phyloP scores from a whole-genome alignment of 1,140 invertebrate genomes.

The Platorchestia sp. region DNA sequence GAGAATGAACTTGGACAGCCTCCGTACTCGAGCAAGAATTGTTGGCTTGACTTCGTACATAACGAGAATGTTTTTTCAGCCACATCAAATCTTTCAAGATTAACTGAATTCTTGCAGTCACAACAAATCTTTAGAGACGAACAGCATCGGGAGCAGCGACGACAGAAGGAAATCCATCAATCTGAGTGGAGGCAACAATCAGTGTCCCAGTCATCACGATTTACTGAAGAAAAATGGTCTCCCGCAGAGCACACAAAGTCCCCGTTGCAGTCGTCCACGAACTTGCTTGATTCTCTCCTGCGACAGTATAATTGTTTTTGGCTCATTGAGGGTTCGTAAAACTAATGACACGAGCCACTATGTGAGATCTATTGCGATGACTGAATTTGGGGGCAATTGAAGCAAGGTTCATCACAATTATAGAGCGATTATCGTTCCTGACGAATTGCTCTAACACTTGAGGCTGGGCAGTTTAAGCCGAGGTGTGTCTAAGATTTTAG shows the following conservation, averaged over 20 bases:
- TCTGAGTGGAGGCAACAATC: constrained; percentile 19
- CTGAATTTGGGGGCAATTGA: constrained; percentile 27
- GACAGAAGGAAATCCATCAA: constrained; percentile 47
- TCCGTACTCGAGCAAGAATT: not conserved
- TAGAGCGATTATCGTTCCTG: not conserved
- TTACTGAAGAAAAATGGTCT: constrained; percentile 40
- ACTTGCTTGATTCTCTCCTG: not conserved
- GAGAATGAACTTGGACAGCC: not conserved
- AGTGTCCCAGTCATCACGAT: constrained; percentile 53
- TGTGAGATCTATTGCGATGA: constrained; percentile 51
- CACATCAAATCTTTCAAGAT: constrained; percentile 45
- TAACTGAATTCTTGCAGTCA: constrained; percentile 49
- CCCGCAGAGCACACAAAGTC: constrained; percentile 6
- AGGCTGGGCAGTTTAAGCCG: not conserved
- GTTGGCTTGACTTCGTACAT: not conserved
- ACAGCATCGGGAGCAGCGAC: constrained; percentile 38
- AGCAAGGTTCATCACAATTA: not conserved
- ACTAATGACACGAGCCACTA: constrained; percentile 29
- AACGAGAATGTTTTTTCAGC: not conserved
- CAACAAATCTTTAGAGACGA: constrained; percentile 54
- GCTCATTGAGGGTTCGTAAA: not conserved
- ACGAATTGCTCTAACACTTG: constrained; percentile 23
- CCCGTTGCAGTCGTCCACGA: constrained; percentile 2
- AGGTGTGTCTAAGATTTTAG: not conserved
- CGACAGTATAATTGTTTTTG: constrained; percentile 15